Conservation (phyloP, 2,797 vertebrate species). For the Siniperca scherzeri region DNA sequence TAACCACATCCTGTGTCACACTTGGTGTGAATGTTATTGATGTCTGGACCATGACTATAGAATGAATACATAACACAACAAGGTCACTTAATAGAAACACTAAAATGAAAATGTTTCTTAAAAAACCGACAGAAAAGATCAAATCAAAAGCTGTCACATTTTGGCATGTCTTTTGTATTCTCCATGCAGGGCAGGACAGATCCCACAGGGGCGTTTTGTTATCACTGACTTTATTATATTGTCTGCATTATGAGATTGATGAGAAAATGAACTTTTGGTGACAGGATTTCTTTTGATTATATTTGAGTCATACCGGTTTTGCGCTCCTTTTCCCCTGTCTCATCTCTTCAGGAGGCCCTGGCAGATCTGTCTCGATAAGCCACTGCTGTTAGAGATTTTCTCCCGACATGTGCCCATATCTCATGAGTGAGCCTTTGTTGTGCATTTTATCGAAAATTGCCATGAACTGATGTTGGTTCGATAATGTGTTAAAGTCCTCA, state of each 20-base stretch:
- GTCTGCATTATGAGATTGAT: conserved; percentile 56
- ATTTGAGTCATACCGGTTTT: conserved; percentile 44
- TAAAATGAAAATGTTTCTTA: neutral
- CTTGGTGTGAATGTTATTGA: neutral
- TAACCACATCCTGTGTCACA: neutral
- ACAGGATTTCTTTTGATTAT: conserved; percentile 67
- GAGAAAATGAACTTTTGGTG: conserved; percentile 48
- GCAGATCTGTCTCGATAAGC: conserved; percentile 66
- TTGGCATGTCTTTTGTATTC: conserved; percentile 25
- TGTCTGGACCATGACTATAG: neutral
- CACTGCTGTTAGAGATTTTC: conserved; percentile 50
- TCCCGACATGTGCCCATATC: conserved; percentile 64
- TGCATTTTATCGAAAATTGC: conserved; percentile 57
- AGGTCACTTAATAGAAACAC: neutral
- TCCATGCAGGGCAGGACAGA: neutral
- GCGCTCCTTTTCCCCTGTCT: conserved; percentile 29
- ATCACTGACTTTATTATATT: conserved; percentile 46
- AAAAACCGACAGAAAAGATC: neutral
- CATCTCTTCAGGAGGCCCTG: conserved; percentile 48
- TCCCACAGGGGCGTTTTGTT: conserved; percentile 23
- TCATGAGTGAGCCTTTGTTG: conserved; percentile 55
- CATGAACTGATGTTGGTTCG: conserved; percentile 24
- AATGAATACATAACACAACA: neutral
- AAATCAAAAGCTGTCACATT: conserved; percentile 6
- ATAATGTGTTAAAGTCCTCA: conserved; percentile 31